Base-by-base conservation (phyloP, 53 echinoderm and acorn worm species). In the Pentamera pediparva region DNA sequence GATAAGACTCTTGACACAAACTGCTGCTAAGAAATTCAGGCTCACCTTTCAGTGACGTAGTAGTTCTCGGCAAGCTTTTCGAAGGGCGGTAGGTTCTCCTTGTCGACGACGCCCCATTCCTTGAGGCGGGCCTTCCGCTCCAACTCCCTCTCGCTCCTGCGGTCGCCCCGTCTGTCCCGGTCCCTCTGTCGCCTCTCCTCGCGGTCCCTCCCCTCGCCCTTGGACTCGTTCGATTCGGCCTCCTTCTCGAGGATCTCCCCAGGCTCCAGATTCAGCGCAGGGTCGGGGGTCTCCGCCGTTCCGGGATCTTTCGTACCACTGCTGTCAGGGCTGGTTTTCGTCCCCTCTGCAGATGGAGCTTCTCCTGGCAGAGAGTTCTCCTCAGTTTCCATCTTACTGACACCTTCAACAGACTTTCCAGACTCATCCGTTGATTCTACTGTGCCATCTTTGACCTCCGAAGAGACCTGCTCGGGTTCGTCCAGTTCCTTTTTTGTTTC, bases 11-110 rank as follows among this genome's bases (percentile, higher is more conserved):
- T 9, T n/a, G 18, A 57, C 17, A 25, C 27, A 35, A 32, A 28
- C 18, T 1, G 21, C 11, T 11, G 7, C 1, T 0, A 58, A 55
- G 5, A 25, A 17, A 41, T n/a, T n/a, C 15, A 39, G 4, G 40
- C 87, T 84, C 30, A 91, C 96, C 96, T 95, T 69, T 95, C 96
- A 35, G 96, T 85, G 11, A 91, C 21, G 74, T 95, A 95, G 56
- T 48, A 75, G 56, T 95, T 95, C 65, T 91, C 96, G n/a, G 52
- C 64, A 51, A 95, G 62, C 37, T 82, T 69, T 10, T 81, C 88
- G 70, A 85, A 95, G 7, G 34, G 29, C 18, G 93, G 93, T 32
- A 75, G 60, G 29, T 84, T 70, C 30, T 78, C 81, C 60, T 80
- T 81, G 2, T 77, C 82, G 9, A 93, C 71, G 15, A 93, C 81